A percentile compares a stretch with the other conserved stretches of the same genome.
Evolutionary conservation across 2,797 vertebrate species (phyloP).

Genomic region (Neosilurus hyrtlii): DNA sequence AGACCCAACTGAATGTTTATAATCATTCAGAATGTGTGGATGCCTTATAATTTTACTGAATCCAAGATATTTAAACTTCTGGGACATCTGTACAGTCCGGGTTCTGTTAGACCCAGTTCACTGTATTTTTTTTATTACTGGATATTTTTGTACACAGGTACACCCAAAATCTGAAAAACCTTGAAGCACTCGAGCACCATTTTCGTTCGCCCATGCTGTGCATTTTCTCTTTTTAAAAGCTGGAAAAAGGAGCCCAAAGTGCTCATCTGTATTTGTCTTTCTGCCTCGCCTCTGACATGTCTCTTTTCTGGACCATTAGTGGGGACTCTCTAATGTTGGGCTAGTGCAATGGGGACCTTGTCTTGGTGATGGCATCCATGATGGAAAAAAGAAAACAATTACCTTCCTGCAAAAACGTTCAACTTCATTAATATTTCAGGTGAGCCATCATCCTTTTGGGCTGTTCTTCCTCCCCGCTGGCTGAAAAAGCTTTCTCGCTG

Average conservation of each 20-base stretch:
- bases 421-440: constrained; percentile 70
- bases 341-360: constrained; percentile 37
- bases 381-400: constrained; percentile 60
- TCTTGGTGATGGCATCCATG: constrained; percentile 56
- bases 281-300: constrained; percentile 28
- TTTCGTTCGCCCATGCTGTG: background rate
- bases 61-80: background rate
- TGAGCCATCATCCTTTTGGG: constrained; percentile 57
- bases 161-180: background rate
- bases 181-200: background rate
- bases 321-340: constrained; percentile 33
- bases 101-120: background rate
- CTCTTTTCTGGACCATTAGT: constrained; percentile 48
- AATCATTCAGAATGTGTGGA: background rate
- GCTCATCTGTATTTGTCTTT: constrained; percentile 29
- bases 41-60: background rate
- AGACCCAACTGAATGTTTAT: background rate
- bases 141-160: background rate
- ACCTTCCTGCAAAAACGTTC: constrained; percentile 59
- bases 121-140: background rate
- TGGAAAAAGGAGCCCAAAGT: constrained; percentile 23
- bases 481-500: constrained; percentile 51
- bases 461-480: constrained; percentile 49
- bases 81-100: background rate
- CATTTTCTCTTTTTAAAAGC: constrained; percentile 14